A percentile compares a stretch with the other conserved stretches of the same genome.
Conservation (phyloP, 2,797 vertebrate genomes). For the Danio jaintianensis region DNA sequence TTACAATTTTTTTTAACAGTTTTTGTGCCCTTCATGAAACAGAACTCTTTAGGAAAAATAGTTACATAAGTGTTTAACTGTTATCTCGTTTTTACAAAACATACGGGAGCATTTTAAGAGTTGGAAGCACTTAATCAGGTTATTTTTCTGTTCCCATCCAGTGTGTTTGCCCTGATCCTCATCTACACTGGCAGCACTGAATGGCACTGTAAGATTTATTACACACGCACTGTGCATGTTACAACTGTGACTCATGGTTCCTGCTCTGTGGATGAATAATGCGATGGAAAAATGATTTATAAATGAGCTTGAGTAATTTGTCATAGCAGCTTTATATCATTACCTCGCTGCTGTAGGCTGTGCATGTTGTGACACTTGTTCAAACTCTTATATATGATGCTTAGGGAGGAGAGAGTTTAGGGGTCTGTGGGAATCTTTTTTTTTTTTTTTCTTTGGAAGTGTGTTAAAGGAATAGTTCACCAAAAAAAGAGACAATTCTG, state of each 20-base stretch:
- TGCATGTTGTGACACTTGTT: neutral
- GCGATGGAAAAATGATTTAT: constrained; percentile 3
- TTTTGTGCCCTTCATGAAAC: neutral
- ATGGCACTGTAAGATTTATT: neutral
- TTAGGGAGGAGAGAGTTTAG: neutral
- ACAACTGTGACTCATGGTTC: constrained; percentile 9
- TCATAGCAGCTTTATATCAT: neutral
- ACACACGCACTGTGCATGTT: neutral
- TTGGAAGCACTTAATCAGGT: neutral
- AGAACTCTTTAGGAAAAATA: neutral
- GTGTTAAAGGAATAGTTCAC: neutral
- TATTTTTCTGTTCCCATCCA: neutral
- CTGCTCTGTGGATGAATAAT: constrained; percentile 4
- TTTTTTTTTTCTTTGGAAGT: neutral
- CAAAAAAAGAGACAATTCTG: no score
- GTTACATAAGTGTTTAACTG: neutral
- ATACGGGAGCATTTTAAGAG: neutral
- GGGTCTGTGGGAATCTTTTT: neutral
- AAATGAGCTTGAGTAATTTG: neutral
- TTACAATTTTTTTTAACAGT: neutral
- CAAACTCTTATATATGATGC: neutral
- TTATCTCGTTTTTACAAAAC: neutral
- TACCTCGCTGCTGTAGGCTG: neutral
- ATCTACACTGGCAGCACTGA: neutral
- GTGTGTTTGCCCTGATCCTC: neutral